phyloP scores from a whole-genome alignment of 2,113 vertebrate genomes.

The Platycercus adscitus region DNA sequence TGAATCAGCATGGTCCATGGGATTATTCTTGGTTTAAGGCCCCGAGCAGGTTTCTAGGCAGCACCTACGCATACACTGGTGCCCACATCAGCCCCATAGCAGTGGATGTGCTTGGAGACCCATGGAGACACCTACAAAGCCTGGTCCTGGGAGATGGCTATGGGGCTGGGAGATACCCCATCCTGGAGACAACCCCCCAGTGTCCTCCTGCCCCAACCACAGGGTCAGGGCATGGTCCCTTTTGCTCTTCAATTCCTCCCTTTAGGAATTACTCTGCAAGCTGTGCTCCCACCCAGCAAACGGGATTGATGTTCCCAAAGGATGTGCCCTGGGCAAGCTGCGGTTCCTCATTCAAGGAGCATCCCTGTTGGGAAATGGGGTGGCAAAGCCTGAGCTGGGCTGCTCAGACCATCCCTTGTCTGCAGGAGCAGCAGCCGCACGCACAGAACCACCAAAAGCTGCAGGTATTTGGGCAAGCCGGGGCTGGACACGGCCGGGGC shows the following conservation, averaged over 20 bases:
- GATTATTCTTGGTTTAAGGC: neutral
- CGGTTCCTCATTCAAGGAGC: neutral
- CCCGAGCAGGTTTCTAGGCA: neutral
- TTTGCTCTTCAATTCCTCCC: neutral
- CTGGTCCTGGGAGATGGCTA: neutral
- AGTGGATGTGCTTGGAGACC: neutral
- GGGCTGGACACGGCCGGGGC: neutral
- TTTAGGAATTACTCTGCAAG: neutral
- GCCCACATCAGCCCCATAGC: neutral
- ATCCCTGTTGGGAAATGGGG: fast-evolving
- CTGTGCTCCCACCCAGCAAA: neutral
- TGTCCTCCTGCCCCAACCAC: neutral
- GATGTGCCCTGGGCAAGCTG: neutral
- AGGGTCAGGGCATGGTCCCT: neutral
- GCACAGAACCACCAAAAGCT: fast-evolving
- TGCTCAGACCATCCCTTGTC: neutral
- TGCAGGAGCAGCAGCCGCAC: neutral
- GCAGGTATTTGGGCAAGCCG: fast-evolving
- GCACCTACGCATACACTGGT: neutral
- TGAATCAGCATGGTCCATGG: neutral
- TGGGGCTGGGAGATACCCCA: neutral
- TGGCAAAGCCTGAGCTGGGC: neutral
- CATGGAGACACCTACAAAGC: neutral
- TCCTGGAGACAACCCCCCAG: neutral
- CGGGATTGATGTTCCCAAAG: fast-evolving